These are phyloP conservation scores for Halesus radiatus DNA, from an alignment of 1,140 invertebrate genomes.

Conservation along the genomic window DNA sequence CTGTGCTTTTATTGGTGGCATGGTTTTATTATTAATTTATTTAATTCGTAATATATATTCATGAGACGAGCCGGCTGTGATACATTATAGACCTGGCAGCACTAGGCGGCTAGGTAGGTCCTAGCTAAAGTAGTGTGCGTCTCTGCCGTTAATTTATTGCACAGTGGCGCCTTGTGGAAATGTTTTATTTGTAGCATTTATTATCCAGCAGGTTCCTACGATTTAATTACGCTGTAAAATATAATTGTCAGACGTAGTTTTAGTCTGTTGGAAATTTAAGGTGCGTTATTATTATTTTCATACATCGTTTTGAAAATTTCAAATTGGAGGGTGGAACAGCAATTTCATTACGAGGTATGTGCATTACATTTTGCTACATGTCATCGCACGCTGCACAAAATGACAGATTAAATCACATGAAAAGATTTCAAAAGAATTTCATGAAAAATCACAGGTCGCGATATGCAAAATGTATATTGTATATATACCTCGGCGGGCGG, in stretches of 20 bases:
- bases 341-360: background rate
- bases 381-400: too few species aligned
- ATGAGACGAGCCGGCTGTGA: constrained; percentile 10
- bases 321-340: background rate
- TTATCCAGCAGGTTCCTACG: background rate
- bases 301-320: background rate
- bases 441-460: too few species aligned
- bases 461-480: too few species aligned
- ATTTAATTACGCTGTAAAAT: too few species aligned
- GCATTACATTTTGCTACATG: too few species aligned
- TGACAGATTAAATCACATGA: too few species aligned
- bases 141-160: constrained; percentile 3
- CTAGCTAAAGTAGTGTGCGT: constrained; percentile 1
- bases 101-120: background rate
- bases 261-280: background rate
- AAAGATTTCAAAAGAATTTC: too few species aligned
- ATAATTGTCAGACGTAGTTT: too few species aligned
- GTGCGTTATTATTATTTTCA: background rate
- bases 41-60: constrained; percentile 31
- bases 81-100: constrained; percentile 21
- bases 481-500: too few species aligned
- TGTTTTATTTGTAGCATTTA: background rate
- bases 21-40: constrained; percentile 12
- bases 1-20: background rate
- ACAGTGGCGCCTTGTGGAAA: background rate